Percentiles rank a stretch among this genome's conserved stretches.
These are phyloP conservation scores for Tetragnatha montana DNA, from an alignment of 2,888 invertebrate species.

Conservation along the genomic window DNA sequence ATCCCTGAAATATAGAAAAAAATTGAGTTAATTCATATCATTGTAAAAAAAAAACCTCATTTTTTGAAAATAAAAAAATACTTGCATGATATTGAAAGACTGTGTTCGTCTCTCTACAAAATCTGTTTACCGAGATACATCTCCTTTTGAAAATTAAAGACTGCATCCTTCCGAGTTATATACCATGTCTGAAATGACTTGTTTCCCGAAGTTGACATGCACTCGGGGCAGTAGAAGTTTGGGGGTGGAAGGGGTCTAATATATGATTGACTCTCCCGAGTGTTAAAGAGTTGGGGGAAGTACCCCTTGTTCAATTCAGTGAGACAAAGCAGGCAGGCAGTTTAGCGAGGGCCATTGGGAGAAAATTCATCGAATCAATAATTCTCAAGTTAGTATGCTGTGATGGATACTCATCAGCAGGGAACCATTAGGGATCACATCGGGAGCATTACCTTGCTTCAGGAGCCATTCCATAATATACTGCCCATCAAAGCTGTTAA, in stretches of 20 bases:
- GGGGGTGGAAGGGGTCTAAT: not conserved
- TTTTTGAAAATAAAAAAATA: not conserved
- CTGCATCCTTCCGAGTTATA: not conserved
- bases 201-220: not conserved
- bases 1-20: not conserved
- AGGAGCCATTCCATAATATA: constrained; percentile 14
- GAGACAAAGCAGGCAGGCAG: constrained; percentile 12
- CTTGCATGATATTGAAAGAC: not conserved
- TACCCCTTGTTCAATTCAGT: constrained; percentile 26
- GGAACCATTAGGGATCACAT: not conserved
- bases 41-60: not conserved
- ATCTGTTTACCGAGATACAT: not conserved
- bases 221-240: not conserved
- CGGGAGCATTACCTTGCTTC: not conserved
- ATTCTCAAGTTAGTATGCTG: not conserved
- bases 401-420: not conserved
- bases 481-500: constrained; percentile 30
- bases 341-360: constrained; percentile 28
- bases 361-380: constrained; percentile 34
- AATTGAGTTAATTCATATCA: not conserved
- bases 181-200: not conserved
- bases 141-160: not conserved
- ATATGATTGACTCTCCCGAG: not conserved
- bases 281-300: constrained; percentile 45
- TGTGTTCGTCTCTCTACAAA: not conserved